Conservation (phyloP, 2,888 invertebrate genomes). For the Tiliacea citrago region DNA sequence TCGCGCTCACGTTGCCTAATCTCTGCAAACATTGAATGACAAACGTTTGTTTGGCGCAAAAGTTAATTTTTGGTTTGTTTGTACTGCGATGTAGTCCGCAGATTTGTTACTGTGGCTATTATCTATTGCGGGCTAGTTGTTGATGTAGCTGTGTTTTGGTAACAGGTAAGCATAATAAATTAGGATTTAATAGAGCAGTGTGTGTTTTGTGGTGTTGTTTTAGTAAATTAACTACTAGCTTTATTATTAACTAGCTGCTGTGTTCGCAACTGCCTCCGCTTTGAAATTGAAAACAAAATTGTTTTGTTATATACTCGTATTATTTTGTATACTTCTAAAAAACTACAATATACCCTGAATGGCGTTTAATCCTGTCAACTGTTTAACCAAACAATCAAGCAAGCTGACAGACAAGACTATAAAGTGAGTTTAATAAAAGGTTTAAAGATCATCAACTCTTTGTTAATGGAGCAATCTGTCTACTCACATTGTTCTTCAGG, state of each 20-base stretch:
- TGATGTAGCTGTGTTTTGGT: constrained; percentile 34
- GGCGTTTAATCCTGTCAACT: neutral
- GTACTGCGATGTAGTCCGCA: constrained; percentile 23
- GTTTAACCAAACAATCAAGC: neutral
- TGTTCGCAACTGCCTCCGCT: neutral
- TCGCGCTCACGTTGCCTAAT: constrained; percentile 56
- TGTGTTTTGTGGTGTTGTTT: constrained; percentile 33
- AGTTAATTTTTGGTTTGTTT: constrained; percentile 60
- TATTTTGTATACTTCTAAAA: neutral
- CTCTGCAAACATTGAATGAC: constrained; percentile 59
- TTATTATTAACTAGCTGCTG: constrained; percentile 6
- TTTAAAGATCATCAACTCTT: neutral
- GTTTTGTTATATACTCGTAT: too few species aligned
- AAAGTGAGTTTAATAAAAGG: neutral
- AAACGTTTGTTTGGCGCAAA: constrained; percentile 60
- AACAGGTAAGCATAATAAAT: constrained; percentile 46
- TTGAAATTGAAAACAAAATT: neutral
- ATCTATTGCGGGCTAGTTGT: constrained; percentile 28
- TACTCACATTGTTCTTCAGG: neutral
- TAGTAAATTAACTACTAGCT: constrained; percentile 16
- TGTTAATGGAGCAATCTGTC: too few species aligned
- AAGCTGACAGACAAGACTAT: neutral
- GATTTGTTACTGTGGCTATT: constrained; percentile 33
- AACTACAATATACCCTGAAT: neutral
- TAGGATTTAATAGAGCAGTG: constrained; percentile 23